Evolutionary conservation across 2,888 invertebrate genomes (phyloP), one percentile per base, ranked within the genome.

Genomic region (Sialis lutaria): DNA sequence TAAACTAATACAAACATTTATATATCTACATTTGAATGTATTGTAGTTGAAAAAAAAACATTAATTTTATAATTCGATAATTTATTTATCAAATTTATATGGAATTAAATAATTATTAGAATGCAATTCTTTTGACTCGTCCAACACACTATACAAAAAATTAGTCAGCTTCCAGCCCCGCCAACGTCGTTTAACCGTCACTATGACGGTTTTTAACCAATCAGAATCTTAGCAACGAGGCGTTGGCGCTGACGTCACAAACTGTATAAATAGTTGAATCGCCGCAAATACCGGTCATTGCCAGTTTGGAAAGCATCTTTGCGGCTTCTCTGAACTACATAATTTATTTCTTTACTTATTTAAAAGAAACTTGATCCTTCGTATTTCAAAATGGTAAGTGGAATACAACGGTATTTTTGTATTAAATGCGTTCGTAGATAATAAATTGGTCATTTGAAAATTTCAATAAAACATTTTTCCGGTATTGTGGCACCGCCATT

Each of bases 241-340:
- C 72, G 72, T 72, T 69, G 64, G 56, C 62, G 64, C 64, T 68
- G 68, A 67, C 64, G 63, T 62, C 63, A 63, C 60, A 55, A 55
- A 52, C 43, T 42, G 53, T 77, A 78, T 79, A 79, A 68, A 79
- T 72, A 67, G 61, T 56, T 58, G 62, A 57, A 60, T 58, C 65
- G 63, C 61, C 62, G 58, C 60, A 62, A 65, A 68, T 64, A 59
- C 55, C 55, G 55, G 55, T 67, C 68, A 72, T 67, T 67, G 69
- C 71, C 72, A 73, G 77, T 78, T 79, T 72, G 74, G 75, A 69
- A 72, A 75, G 71, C 77, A 74, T 69, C 79, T 74, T 79, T 67
- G 69, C 76, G 70, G 76, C 77, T 74, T 64, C 60, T 64, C 70
- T 72, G 67, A 71, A 73, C 73, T 72, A 70, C 49, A 52, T 48